These are phyloP conservation scores for Sinhomidia bicolor DNA, from an alignment of 2,888 invertebrate genomes.

Conservation along the genomic window DNA sequence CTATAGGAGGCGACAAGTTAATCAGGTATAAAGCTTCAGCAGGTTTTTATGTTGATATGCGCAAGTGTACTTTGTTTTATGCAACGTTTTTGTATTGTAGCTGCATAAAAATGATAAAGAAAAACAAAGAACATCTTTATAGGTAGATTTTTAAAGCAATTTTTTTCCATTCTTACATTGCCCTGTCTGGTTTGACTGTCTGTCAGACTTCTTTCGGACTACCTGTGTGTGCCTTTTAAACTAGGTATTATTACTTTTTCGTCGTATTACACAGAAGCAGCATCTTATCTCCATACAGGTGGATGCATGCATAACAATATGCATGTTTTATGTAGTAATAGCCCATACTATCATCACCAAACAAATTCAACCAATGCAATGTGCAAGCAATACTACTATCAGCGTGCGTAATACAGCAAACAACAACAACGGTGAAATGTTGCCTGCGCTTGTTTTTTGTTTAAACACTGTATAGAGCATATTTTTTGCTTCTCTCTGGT, in stretches of 20 bases:
- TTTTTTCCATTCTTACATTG: constrained; percentile 50
- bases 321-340: too few relatives aligned
- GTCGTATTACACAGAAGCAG: too few relatives aligned
- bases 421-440: constrained; percentile 14
- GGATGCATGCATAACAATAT: too few relatives aligned
- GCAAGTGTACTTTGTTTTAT: not conserved
- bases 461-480: not conserved
- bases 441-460: not conserved
- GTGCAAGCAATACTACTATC: too few relatives aligned
- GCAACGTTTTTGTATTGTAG: not conserved
- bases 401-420: not conserved
- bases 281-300: too few relatives aligned
- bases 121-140: not conserved
- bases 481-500: not conserved
- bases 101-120: not conserved
- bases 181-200: constrained; percentile 10
- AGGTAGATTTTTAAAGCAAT: too few relatives aligned
- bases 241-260: too few relatives aligned
- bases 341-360: not conserved
- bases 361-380: not conserved
- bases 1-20: constrained; percentile 61
- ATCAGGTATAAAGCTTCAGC: constrained; percentile 62
- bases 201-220: not conserved
- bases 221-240: too few relatives aligned
- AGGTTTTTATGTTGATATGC: constrained; percentile 4